Evolutionary conservation across 2,888 invertebrate species (phyloP).

Genomic region (Cloeon dipterum): DNA sequence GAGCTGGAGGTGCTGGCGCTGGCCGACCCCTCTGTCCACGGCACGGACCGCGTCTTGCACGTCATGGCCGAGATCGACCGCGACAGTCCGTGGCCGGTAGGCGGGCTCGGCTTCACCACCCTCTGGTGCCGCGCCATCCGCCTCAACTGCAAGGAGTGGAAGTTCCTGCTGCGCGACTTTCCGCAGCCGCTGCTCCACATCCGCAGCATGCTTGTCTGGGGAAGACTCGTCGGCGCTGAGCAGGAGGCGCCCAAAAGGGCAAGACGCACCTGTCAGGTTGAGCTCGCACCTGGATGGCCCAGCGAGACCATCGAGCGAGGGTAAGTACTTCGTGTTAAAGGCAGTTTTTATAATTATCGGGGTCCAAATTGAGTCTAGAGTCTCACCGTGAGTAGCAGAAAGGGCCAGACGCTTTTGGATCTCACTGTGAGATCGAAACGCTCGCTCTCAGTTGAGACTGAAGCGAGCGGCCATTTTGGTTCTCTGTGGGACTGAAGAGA

Average conservation of each 20-base stretch:
- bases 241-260: slow-evolving; percentile 53
- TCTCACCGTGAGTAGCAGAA: too few species aligned
- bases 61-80: slow-evolving; percentile 62
- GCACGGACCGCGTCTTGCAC: slow-evolving; percentile 44
- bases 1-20: slow-evolving; percentile 49
- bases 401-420: too few species aligned
- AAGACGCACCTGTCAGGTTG: slow-evolving; percentile 48
- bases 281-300: slow-evolving; percentile 71
- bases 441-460: too few species aligned
- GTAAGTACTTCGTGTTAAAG: too few species aligned
- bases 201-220: slow-evolving; percentile 66
- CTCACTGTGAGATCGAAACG: too few species aligned
- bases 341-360: too few species aligned
- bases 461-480: too few species aligned
- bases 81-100: slow-evolving; percentile 79
- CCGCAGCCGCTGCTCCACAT: slow-evolving; percentile 80
- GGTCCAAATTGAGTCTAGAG: too few species aligned
- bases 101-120: slow-evolving; percentile 67
- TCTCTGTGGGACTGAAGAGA: too few species aligned
- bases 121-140: slow-evolving; percentile 82
- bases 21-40: slow-evolving; percentile 73
- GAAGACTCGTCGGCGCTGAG: slow-evolving; percentile 76
- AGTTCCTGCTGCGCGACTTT: slow-evolving; percentile 77
- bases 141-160: slow-evolving; percentile 64
- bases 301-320: slow-evolving; percentile 60